Base-by-base conservation (phyloP, 2,888 invertebrate species). In the Pediacus dermestoides region DNA sequence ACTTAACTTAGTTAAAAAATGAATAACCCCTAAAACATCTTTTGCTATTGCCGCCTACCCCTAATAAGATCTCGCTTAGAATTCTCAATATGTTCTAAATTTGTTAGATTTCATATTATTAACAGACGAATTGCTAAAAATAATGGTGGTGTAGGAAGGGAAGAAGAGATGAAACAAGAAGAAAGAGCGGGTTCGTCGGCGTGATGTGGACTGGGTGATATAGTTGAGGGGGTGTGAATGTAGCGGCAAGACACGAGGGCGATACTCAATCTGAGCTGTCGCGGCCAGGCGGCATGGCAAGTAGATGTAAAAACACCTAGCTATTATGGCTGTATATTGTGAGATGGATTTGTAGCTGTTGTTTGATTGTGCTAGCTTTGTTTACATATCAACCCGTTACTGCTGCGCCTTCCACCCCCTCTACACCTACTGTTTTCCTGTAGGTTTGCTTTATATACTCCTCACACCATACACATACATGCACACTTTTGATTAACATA, bases 241-340 rank as follows among this genome's bases (percentile, higher is more conserved):
- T 33, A 7, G 15, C 15, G 16, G 37, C 12, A 27, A 34, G 39
- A n/a, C 35, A 37, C 34, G 45, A 46, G 56, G 48, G 57, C 47
- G 53, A 56, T 55, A 63, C 64, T 64, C 64, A 64, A 66, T 66
- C 64, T 61, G 58, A 63, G 59, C 64, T 66, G 66, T 66, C 66
- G 58, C 55, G 52, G 52, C 52, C 66, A 66, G 62, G 53, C 60
- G 55, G 37, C 44, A 44, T 34, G 44, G 41, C 42, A 34, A 27
- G 25, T 45, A 37, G 42, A 37, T 38, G 60, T 58, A 64, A 66
- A 66, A 66, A 64, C 62, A 63, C 64, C 62, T 61, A 60, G 58
- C 63, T 62, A 63, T 64, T 64, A 63, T 65, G 62, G 58, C 58
- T 52, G 55, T 55, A 52, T 63, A 61, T 62, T 64, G 58, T 53